A percentile compares a stretch with the other conserved stretches of the same genome.
Conservation (phyloP, 2,888 invertebrate species). For the Tinea pellionella region DNA sequence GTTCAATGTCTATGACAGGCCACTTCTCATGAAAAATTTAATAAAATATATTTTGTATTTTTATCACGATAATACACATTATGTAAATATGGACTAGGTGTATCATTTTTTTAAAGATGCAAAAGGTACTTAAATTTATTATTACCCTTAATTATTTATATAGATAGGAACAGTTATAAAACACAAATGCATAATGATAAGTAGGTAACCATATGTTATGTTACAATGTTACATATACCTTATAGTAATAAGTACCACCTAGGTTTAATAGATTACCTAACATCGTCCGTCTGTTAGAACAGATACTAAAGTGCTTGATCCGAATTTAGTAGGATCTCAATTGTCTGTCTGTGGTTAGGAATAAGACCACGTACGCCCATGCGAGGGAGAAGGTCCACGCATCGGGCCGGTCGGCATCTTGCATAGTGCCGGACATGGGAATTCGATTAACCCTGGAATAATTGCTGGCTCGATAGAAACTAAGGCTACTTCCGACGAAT, state of each 20-base stretch:
- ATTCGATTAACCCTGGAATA: constrained; percentile 21
- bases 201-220: too few relatives aligned
- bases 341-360: constrained; percentile 14
- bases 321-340: constrained; percentile 10
- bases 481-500: constrained; percentile 10
- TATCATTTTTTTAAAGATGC: too few relatives aligned
- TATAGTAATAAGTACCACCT: neutral
- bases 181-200: neutral
- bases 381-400: neutral
- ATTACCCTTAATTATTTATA: too few relatives aligned
- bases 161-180: neutral
- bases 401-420: constrained; percentile 16
- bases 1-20: constrained; percentile 5
- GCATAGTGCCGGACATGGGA: constrained; percentile 18
- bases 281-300: neutral
- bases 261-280: constrained; percentile 4
- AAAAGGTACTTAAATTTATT: too few relatives aligned
- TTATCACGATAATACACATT: too few relatives aligned
- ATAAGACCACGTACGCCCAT: neutral
- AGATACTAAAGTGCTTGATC: constrained; percentile 7
- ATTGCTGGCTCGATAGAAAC: constrained; percentile 14
- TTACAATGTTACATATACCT: neutral
- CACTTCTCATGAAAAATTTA: neutral
- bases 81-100: too few relatives aligned
- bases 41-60: neutral